Conservation (phyloP, 2,113 vertebrate species). For the Pavo muticus region DNA sequence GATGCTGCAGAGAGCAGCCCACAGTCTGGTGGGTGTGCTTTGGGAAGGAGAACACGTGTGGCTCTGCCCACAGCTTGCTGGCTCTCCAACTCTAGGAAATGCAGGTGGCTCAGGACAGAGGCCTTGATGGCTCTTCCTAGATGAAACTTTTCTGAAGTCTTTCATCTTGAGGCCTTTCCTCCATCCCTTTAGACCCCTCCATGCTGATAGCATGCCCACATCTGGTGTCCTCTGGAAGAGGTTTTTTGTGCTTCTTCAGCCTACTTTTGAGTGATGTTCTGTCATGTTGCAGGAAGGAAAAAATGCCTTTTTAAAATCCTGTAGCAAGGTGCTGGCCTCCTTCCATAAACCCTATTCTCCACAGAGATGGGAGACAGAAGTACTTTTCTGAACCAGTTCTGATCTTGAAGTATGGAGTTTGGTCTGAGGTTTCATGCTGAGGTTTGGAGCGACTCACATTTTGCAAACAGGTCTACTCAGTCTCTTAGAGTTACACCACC, state of each 20-base stretch:
- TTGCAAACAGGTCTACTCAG: slow-evolving; percentile 53
- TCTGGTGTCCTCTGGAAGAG: background rate
- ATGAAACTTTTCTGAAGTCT: background rate
- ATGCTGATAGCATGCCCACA: fast-evolving
- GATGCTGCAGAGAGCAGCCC: background rate
- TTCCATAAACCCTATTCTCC: slow-evolving; percentile 57
- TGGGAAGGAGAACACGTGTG: background rate
- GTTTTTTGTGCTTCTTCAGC: background rate
- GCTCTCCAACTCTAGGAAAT: background rate
- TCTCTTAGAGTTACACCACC: slow-evolving; percentile 59
- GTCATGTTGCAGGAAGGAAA: background rate
- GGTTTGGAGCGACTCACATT: slow-evolving; percentile 63
- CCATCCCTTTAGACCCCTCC: background rate
- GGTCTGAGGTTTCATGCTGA: slow-evolving; percentile 69
- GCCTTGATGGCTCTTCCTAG: background rate
- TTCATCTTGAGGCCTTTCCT: background rate
- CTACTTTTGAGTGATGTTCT: background rate
- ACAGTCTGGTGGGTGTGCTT: background rate
- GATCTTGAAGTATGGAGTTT: background rate
- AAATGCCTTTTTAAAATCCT: background rate
- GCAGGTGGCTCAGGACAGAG: background rate
- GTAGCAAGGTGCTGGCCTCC: slow-evolving; percentile 38
- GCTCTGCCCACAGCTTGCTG: background rate
- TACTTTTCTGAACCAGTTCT: slow-evolving; percentile 21
- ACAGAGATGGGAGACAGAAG: slow-evolving; percentile 25